Conservation (phyloP, 2,888 invertebrate species). For the Herminia tarsipennalis region DNA sequence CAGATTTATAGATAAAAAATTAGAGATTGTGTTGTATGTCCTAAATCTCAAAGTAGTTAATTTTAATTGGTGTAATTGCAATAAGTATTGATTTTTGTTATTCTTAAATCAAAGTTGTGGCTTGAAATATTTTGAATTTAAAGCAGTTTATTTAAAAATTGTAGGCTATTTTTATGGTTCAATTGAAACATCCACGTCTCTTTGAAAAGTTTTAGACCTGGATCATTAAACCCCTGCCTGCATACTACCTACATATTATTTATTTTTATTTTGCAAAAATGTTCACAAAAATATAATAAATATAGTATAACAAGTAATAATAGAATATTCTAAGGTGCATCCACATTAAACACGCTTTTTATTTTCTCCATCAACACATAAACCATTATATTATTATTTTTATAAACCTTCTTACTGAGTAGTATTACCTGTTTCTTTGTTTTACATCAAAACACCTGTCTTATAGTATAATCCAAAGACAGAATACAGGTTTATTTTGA, state of each 20-base stretch:
- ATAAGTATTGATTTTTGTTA: not conserved
- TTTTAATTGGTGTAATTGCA: too few relatives aligned
- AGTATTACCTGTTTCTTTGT: too few relatives aligned
- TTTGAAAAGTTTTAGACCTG: slow-evolving; percentile 35
- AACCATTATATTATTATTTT: slow-evolving; percentile 15
- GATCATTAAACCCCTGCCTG: not conserved
- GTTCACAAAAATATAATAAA: too few relatives aligned
- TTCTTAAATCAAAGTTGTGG: not conserved
- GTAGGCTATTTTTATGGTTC: too few relatives aligned
- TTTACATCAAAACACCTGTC: slow-evolving; percentile 16
- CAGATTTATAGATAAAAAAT: too few relatives aligned
- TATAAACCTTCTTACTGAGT: slow-evolving; percentile 9
- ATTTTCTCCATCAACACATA: slow-evolving; percentile 31
- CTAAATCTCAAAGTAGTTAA: too few relatives aligned
- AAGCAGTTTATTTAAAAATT: slow-evolving; percentile 4
- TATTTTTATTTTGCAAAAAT: not conserved
- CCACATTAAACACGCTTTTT: slow-evolving; percentile 35
- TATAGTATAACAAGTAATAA: not conserved
- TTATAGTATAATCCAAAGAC: slow-evolving; percentile 21
- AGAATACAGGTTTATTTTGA: slow-evolving; percentile 16
- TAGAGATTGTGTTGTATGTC: not conserved
- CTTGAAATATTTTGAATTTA: not conserved
- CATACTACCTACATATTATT: not conserved
- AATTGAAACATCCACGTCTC: slow-evolving; percentile 60
- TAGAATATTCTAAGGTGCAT: slow-evolving; percentile 12